Evolutionary conservation across 2,797 vertebrate species (phyloP), one percentile per base, ranked within the genome.

Genomic region (Babyrousa celebensis): DNA sequence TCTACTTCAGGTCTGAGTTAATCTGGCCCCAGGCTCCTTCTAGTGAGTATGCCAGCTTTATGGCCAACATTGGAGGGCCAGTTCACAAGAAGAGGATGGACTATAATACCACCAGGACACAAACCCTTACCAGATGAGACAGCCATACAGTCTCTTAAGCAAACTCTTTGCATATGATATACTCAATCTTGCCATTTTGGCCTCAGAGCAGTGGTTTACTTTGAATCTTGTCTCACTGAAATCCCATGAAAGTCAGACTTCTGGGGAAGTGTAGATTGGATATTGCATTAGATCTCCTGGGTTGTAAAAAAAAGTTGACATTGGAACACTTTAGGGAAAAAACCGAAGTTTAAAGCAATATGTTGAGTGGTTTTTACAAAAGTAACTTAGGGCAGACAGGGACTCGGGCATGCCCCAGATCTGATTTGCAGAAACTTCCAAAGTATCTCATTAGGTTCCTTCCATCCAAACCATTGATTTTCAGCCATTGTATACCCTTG

Each of bases 221-320:
- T 36, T 40, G 12, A 62, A 40, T 65, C 52, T 75, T 74, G n/a
- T n/a, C 23, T 85, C 20, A 62, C 18, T 67, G n/a, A 27, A 40
- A 77, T 52, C 8, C 32, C 25, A 89, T 10, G 15, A 18, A 54
- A 82, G 63, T 71, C 62, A 96, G 68, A 91, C 40, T 71, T 4
- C 36, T 48, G 21, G 43, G 21, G 68, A 90, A 10, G 29, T 85
- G 3, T n/a, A 87, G 89, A 78, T 20, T 90, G 12, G 32, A 27
- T 52, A 52, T 68, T 56, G 4, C 60, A 74, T 70, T 78, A 78
- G 6, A 36, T 93, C 65, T 4, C 23, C 23, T 78, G 18, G 17
- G 15, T 63, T 62, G 23, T 60, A 89, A 84, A 91, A 11, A 68
- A 91, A 92, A 83, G 12, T 32, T 72, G 85, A 83, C 18, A 79